These are phyloP conservation scores for Lepisosteus oculatus DNA, from an alignment of 2,113 vertebrate genomes.

Conservation along the genomic window DNA sequence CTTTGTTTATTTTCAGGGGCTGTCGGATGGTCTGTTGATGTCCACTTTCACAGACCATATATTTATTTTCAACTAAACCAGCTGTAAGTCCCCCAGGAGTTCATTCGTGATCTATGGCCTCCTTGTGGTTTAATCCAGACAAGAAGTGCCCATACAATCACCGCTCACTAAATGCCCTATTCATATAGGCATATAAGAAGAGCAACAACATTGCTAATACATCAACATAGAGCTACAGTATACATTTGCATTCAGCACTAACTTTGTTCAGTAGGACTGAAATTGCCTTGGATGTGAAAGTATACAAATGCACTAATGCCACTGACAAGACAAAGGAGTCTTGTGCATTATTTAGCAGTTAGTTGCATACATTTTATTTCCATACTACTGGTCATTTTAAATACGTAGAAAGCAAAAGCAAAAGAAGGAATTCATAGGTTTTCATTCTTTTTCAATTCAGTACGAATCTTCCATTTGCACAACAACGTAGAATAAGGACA, in stretches of 20 bases:
- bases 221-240: background rate
- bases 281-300: too few species aligned
- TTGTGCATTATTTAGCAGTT: conserved; percentile 68
- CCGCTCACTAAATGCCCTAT: too few species aligned
- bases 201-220: background rate
- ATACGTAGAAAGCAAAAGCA: too few species aligned
- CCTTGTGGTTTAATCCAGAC: too few species aligned
- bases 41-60: background rate
- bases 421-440: too few species aligned
- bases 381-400: too few species aligned
- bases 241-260: background rate
- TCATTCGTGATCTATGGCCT: background rate
- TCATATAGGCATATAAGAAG: background rate
- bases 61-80: background rate
- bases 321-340: conserved; percentile 43
- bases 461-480: too few species aligned
- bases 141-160: too few species aligned
- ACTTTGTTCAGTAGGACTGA: background rate
- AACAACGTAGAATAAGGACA: too few species aligned
- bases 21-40: background rate
- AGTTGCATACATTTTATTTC: conserved; percentile 17
- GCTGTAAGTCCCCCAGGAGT: background rate
- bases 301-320: too few species aligned
- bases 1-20: background rate
- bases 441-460: too few species aligned